Evolutionary conservation across 1,140 invertebrate genomes (phyloP).

Genomic region (Temnothorax nylanderi): DNA sequence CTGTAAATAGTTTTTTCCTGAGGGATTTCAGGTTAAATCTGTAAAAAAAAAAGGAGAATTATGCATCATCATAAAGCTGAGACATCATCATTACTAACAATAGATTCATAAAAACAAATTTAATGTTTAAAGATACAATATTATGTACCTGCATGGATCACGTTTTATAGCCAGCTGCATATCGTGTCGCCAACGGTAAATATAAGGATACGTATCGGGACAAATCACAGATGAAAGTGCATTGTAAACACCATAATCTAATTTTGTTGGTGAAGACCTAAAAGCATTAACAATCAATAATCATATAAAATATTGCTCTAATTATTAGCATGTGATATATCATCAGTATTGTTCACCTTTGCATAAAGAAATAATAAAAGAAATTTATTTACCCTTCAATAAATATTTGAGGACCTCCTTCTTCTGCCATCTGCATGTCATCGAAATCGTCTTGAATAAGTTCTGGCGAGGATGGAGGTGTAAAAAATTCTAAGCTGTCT

Average conservation of each 20-base stretch:
- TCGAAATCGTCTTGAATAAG: constrained; percentile 72
- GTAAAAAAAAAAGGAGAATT: constrained; percentile 12
- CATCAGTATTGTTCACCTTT: neutral
- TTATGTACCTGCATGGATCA: constrained; percentile 74
- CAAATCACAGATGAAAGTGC: constrained; percentile 87
- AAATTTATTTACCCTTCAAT: constrained; percentile 84
- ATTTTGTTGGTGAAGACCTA: constrained; percentile 85
- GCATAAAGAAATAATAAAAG: neutral
- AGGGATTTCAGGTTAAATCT: constrained; percentile 45
- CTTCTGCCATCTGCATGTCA: constrained; percentile 84
- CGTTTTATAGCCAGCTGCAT: constrained; percentile 77
- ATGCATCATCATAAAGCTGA: neutral
- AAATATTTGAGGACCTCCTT: constrained; percentile 83
- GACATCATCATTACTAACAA: neutral
- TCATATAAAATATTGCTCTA: constrained; percentile 5
- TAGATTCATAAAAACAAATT: constrained; percentile 6
- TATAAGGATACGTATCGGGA: constrained; percentile 87
- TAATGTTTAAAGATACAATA: neutral
- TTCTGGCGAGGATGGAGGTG: constrained; percentile 85
- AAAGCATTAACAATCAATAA: constrained; percentile 34
- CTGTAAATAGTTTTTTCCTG: constrained; percentile 60
- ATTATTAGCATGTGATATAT: too few relatives aligned
- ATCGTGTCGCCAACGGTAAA: constrained; percentile 89
- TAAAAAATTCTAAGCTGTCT: constrained; percentile 76
- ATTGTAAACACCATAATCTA: constrained; percentile 90